Conservation (phyloP, 2,888 invertebrate species). For the Periphyllus acericola region DNA sequence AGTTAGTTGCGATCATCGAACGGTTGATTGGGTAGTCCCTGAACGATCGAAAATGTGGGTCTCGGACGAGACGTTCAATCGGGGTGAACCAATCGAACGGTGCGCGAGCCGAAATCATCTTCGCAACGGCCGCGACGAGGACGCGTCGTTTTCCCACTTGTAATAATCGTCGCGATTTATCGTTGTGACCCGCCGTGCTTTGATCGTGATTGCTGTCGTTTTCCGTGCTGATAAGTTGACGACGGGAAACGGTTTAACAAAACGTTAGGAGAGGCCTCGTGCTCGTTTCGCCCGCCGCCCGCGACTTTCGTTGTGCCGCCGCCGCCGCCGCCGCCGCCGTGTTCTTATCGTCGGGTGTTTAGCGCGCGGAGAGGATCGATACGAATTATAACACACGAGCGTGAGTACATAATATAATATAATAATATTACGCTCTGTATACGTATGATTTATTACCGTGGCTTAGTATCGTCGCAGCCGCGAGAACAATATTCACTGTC, state of each 20-base stretch:
- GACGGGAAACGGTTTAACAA: background rate
- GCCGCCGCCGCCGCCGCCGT: too few species aligned
- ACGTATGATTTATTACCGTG: background rate
- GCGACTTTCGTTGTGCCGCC: too few species aligned
- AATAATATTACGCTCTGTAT: background rate
- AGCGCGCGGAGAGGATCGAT: background rate
- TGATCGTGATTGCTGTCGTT: background rate
- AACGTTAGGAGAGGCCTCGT: background rate
- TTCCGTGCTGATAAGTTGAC: background rate
- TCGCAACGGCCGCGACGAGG: constrained; percentile 5
- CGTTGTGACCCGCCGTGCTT: background rate
- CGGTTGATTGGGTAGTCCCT: constrained; percentile 46
- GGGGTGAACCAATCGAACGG: constrained; percentile 42
- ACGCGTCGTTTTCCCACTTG: background rate
- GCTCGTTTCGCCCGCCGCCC: too few species aligned
- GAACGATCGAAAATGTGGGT: constrained; percentile 55
- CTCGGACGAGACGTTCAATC: constrained; percentile 58
- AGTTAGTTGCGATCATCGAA: constrained; percentile 7
- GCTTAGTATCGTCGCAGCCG: background rate
- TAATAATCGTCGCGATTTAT: background rate
- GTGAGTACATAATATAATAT: background rate
- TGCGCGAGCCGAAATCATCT: background rate
- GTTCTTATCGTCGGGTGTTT: too few species aligned
- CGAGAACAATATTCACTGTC: background rate
- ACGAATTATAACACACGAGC: background rate